A percentile compares a stretch with the other conserved stretches of the same genome.
Evolutionary conservation across 2,888 invertebrate genomes (phyloP).

Genomic region (Calliopum simillimum): DNA sequence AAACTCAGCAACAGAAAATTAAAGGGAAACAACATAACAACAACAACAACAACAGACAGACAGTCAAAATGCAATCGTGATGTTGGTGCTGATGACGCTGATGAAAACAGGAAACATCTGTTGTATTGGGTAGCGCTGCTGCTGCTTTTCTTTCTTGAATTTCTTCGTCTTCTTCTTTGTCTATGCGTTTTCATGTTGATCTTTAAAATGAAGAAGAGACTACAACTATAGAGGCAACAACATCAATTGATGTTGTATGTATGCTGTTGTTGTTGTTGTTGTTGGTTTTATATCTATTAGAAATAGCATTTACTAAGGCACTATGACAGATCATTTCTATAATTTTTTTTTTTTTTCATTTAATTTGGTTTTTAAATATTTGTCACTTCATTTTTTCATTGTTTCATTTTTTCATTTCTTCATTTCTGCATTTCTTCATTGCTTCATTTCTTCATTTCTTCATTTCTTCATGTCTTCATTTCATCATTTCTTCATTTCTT

Average conservation of each 20-base stretch:
- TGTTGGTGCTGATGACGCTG: neutral
- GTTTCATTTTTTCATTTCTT: neutral
- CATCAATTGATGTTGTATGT: neutral
- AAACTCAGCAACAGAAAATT: constrained; percentile 27
- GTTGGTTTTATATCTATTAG: neutral
- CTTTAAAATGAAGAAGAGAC: neutral
- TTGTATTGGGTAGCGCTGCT: neutral
- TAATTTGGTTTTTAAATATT: neutral
- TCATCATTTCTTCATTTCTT: neutral
- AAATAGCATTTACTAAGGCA: neutral
- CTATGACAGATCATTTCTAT: neutral
- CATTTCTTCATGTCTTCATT: neutral
- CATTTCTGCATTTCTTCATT: neutral
- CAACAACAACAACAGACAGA: constrained; percentile 33
- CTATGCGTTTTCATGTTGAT: constrained; percentile 15
- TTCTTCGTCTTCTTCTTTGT: neutral
- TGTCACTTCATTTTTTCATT: neutral
- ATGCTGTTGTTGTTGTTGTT: neutral
- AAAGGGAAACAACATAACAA: constrained; percentile 34
- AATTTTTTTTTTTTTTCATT: neutral
- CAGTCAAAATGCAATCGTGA: constrained; percentile 4
- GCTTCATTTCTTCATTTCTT: neutral
- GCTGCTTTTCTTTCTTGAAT: constrained; percentile 1
- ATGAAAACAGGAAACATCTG: constrained; percentile 31
- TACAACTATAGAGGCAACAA: neutral